A percentile compares a stretch with the other conserved stretches of the same genome.
Conservation (phyloP, 2,888 invertebrate genomes). For the Drosophila stalkeri region DNA sequence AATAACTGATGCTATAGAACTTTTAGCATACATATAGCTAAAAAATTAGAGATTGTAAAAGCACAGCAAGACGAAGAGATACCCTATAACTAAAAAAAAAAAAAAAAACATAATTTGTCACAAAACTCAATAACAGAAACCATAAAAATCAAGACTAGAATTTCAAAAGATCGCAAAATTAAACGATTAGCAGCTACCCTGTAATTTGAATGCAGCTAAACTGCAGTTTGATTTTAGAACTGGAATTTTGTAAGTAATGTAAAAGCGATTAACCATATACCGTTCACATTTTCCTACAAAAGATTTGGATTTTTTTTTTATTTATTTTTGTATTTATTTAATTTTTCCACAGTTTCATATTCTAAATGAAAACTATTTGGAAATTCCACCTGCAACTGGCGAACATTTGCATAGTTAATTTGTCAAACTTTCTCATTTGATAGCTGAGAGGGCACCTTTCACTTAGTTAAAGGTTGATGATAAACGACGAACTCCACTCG, state of each 20-base stretch:
- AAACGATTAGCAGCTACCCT: not conserved
- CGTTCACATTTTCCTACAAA: not conserved
- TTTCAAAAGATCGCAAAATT: no score
- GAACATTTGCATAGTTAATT: slow-evolving; percentile 30
- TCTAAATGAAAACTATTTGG: not conserved
- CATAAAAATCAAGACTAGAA: no score
- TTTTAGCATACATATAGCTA: no score
- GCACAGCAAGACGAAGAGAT: not conserved
- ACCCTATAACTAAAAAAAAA: not conserved
- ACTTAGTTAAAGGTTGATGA: slow-evolving; percentile 25
- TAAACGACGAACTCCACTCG: slow-evolving; percentile 19
- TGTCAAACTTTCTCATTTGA: slow-evolving; percentile 41
- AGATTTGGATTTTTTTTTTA: no score
- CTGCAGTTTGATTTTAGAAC: no score
- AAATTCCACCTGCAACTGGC: slow-evolving; percentile 2
- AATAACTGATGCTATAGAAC: no score
- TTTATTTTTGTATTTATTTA: not conserved
- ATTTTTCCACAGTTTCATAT: not conserved
- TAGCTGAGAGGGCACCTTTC: slow-evolving; percentile 39
- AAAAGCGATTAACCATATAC: not conserved
- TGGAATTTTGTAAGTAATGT: no score
- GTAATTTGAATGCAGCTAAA: not conserved
- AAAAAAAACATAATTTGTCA: no score
- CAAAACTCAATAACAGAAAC: no score
- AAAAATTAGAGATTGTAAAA: no score